Evolutionary conservation across 2,797 vertebrate genomes (phyloP), one percentile per base, ranked within the genome.

Genomic region (Acropternis orthonyx): DNA sequence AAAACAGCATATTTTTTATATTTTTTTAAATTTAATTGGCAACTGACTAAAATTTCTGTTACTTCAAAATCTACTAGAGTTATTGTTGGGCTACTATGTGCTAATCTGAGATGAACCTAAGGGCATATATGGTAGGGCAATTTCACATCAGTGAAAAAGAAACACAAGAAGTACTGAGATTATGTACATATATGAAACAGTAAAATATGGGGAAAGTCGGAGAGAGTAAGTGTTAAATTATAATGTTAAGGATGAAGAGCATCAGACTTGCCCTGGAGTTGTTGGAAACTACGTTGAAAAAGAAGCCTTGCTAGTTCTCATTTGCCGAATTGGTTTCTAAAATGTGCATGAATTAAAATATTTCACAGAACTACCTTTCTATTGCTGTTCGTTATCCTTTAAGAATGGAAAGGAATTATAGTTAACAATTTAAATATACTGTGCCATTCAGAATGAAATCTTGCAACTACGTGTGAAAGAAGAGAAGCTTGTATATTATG

Each of bases 331-430:
- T 68, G 56, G 24, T 92, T 89, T 95, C 41, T 85, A 83, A 93
- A 95, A 75, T 62, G 62, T 55, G 30, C 55, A 94, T 92, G 94
- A 92, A 90, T 94, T 90, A 95, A 96, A 90, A 72, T 82, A 76
- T 82, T 91, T 94, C 37, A 37, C 24, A 65, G 67, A 86, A 63
- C 41, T 92, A 26, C 83, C 34, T 81, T 93, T 92, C 85, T 89
- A 93, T 87, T 68, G 34, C 19, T 78, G n/a, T 81, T 84, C 82
- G 44, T 96, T 95, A 61, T 90, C 79, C 17, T 77, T 0, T 79
- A 84, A 58, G 67, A 75, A 88, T 83, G n/a, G 61, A 56, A 95
- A 65, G 32, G 23, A 80, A 72, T 88, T 86, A 61, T 32, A 72
- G 12, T 84, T 92, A 92, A 67, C 48, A 92, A 78, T 85, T 85